Evolutionary conservation across 2,888 invertebrate genomes (phyloP).

Genomic region (Diogma glabrata): DNA sequence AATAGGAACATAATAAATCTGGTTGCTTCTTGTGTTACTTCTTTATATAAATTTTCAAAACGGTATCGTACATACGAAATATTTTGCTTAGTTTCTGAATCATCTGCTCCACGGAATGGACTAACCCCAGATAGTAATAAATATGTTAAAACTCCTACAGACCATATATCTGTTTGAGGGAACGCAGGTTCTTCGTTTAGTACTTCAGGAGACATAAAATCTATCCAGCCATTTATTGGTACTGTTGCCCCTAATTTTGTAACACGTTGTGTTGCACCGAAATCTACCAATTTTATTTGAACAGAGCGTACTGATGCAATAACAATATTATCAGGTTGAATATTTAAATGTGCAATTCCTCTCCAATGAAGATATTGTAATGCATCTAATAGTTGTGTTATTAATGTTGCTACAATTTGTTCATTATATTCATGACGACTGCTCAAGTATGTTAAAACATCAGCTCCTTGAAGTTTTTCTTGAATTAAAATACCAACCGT

Average conservation of each 20-base stretch:
- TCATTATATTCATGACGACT: constrained; percentile 85
- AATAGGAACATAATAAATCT: constrained; percentile 92
- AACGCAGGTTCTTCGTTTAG: constrained; percentile 76
- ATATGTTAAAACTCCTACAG: constrained; percentile 84
- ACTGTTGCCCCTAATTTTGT: constrained; percentile 58
- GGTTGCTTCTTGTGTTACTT: constrained; percentile 85
- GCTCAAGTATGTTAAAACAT: constrained; percentile 78
- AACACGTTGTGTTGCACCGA: constrained; percentile 76
- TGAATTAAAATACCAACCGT: constrained; percentile 57
- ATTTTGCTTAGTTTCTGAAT: constrained; percentile 80
- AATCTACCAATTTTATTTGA: constrained; percentile 84
- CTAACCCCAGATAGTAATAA: constrained; percentile 84
- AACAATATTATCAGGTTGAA: constrained; percentile 92
- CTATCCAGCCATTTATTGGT: constrained; percentile 57
- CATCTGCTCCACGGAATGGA: constrained; percentile 75
- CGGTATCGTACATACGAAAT: constrained; percentile 85
- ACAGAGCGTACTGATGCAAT: constrained; percentile 76
- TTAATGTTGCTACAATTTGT: constrained; percentile 77
- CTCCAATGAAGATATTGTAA: constrained; percentile 93
- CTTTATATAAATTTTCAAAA: constrained; percentile 88
- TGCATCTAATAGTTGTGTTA: constrained; percentile 78
- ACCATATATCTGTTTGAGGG: constrained; percentile 92
- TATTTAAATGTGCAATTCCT: constrained; percentile 75
- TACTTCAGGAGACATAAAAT: constrained; percentile 78
- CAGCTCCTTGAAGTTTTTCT: constrained; percentile 83